These are phyloP conservation scores for Amazonetta brasiliensis DNA, from an alignment of 2,797 vertebrate species.

Conservation along the genomic window DNA sequence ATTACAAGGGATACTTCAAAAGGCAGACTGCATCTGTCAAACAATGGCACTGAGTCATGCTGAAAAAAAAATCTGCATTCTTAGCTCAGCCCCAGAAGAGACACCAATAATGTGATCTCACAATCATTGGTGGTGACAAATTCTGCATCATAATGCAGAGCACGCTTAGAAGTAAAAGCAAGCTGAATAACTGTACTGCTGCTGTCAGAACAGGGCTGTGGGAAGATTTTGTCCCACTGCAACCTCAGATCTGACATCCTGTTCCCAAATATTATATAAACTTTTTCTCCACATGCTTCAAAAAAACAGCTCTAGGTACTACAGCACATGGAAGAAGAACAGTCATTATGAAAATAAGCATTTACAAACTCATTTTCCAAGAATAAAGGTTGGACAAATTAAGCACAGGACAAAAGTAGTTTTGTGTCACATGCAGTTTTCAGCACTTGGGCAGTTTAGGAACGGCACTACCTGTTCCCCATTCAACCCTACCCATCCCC, in stretches of 20 bases:
- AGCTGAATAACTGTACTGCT: neutral
- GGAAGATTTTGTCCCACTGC: neutral
- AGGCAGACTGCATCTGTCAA: neutral
- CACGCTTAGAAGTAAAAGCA: neutral
- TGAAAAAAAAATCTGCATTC: neutral
- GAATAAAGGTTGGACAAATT: neutral
- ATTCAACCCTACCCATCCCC: neutral
- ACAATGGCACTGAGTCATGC: neutral
- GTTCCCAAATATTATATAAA: neutral
- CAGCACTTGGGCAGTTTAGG: neutral
- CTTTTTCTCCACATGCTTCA: neutral
- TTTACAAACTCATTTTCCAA: neutral
- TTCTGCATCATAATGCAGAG: neutral
- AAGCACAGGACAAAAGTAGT: neutral
- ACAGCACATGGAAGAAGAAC: neutral
- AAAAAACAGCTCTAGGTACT: neutral
- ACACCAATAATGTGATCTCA: neutral
- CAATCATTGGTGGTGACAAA: neutral
- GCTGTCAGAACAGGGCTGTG: neutral
- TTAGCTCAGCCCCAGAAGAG: neutral
- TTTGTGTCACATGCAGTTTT: neutral
- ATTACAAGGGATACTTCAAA: neutral
- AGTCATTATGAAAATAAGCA: neutral
- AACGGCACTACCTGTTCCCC: neutral
- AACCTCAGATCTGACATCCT: neutral